Evolutionary conservation across 2,113 vertebrate genomes (phyloP).

Genomic region (Sinosuthora webbiana): DNA sequence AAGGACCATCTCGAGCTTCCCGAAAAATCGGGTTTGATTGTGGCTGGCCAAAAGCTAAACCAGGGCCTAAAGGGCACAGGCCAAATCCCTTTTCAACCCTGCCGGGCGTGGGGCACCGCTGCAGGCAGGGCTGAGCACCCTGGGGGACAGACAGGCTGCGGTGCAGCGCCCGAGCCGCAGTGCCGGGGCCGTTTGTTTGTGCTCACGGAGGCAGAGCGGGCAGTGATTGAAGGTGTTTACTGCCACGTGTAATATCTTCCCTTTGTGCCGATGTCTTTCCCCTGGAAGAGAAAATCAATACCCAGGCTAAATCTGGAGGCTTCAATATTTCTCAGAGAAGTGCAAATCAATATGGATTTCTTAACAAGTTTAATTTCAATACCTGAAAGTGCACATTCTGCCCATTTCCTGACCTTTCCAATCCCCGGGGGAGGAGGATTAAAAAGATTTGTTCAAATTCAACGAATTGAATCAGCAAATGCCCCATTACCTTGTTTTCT

Average conservation of each 20-base stretch:
- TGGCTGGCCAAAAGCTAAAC: not conserved
- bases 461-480: conserved; percentile 24
- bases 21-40: rapidly evolving
- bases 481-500: conserved; percentile 43
- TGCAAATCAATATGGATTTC: conserved; percentile 63
- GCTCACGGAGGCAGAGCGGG: not conserved
- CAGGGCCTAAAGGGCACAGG: not conserved
- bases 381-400: conserved; percentile 41
- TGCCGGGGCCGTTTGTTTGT: not conserved
- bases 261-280: conserved; percentile 8
- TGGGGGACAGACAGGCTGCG: not conserved
- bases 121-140: not conserved
- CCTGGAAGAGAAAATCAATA: conserved; percentile 60
- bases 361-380: conserved; percentile 65
- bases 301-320: conserved; percentile 33
- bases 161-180: not conserved
- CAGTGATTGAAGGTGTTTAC: conserved; percentile 42
- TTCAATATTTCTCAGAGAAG: conserved; percentile 51
- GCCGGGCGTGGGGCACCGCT: not conserved
- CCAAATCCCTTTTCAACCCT: not conserved
- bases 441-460: conserved; percentile 38
- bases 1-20: not conserved
- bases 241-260: conserved; percentile 16
- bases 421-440: not conserved
- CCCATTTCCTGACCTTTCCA: conserved; percentile 41